Conservation (phyloP, 2,113 vertebrate genomes). For the Misgurnus anguillicaudatus region DNA sequence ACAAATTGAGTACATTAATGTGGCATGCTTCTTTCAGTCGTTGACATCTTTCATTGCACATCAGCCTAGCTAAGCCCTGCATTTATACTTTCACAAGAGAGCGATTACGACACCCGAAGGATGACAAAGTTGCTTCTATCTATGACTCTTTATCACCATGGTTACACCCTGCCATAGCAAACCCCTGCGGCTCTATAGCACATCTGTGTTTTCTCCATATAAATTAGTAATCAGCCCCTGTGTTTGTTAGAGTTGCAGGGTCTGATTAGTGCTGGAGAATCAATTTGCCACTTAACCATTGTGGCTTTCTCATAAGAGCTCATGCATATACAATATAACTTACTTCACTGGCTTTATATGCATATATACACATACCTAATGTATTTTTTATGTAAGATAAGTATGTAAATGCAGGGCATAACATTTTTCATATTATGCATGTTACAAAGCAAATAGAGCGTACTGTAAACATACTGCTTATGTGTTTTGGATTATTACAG, state of each 20-base stretch:
- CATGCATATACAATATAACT: not conserved
- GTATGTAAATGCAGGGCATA: too few species aligned
- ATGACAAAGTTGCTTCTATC: slow-evolving; percentile 30
- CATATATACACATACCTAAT: too few species aligned
- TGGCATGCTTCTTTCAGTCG: not conserved
- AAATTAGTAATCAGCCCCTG: slow-evolving; percentile 42
- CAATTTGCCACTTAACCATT: slow-evolving; percentile 10
- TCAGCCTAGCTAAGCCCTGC: slow-evolving; percentile 8
- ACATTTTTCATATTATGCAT: too few species aligned
- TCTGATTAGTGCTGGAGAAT: slow-evolving; percentile 16
- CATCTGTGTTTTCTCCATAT: slow-evolving; percentile 46
- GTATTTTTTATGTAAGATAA: too few species aligned
- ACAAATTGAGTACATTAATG: slow-evolving; percentile 14
- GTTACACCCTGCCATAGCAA: slow-evolving; percentile 34
- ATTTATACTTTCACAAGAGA: slow-evolving; percentile 22
- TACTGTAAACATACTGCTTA: too few species aligned
- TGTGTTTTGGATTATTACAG: too few species aligned
- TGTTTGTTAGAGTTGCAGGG: slow-evolving; percentile 11
- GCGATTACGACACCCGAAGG: slow-evolving; percentile 19
- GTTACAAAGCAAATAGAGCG: too few species aligned
- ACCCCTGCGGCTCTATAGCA: slow-evolving; percentile 36
- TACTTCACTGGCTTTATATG: not conserved
- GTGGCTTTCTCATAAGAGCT: not conserved
- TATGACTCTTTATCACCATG: slow-evolving; percentile 45
- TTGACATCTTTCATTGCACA: slow-evolving; percentile 12